Evolutionary conservation across 2,888 invertebrate genomes (phyloP).

Genomic region (Harpagoxenus sublaevis): DNA sequence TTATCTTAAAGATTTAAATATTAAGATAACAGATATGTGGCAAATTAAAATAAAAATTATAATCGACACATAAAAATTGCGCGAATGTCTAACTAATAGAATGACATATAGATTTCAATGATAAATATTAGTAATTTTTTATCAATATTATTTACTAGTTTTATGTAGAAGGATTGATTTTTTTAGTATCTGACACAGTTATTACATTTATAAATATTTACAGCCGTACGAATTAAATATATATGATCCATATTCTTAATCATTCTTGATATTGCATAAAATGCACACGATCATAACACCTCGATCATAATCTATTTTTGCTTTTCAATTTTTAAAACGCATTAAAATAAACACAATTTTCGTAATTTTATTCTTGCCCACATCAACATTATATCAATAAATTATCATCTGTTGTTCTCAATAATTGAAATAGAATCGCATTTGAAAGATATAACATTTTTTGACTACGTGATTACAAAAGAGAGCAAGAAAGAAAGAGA

Average conservation of each 20-base stretch:
- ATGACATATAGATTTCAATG: not conserved
- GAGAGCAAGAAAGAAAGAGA: not conserved
- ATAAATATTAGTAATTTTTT: not conserved
- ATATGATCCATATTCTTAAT: conserved; percentile 12
- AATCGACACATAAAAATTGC: not conserved
- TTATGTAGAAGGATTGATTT: not conserved
- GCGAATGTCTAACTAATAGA: not conserved
- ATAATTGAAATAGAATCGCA: conserved; percentile 20
- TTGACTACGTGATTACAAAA: not conserved
- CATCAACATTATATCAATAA: conserved; percentile 5
- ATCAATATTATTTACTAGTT: not conserved
- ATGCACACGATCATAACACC: not conserved
- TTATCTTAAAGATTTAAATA: not conserved
- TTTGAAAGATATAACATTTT: not conserved
- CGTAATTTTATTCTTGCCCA: not conserved
- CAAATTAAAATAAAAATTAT: not conserved
- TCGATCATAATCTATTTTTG: not conserved
- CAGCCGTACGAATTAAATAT: not conserved
- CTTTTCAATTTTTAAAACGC: not conserved
- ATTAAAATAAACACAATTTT: not conserved
- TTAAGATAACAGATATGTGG: not conserved
- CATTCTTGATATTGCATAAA: not conserved
- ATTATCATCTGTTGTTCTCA: not conserved
- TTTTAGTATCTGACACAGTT: not conserved
- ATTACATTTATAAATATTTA: conserved; percentile 3